These are phyloP conservation scores for Drosophila pseudotalamancana DNA, from an alignment of 2,888 invertebrate genomes.

Conservation along the genomic window DNA sequence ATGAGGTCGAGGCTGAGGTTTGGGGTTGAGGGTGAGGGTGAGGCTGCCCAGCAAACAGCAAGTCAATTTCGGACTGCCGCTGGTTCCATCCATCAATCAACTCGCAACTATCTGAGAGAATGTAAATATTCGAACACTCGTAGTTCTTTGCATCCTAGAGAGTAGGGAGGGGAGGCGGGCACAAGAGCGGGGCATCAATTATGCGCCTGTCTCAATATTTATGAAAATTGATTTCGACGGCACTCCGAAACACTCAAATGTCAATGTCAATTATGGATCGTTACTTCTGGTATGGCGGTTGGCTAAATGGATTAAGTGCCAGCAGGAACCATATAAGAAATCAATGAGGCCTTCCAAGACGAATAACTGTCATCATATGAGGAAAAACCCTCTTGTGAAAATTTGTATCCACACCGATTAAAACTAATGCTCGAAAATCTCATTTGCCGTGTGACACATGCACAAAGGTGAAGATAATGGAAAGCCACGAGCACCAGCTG, in stretches of 20 bases:
- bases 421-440: slow-evolving; percentile 42
- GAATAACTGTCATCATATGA: neutral
- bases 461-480: slow-evolving; percentile 24
- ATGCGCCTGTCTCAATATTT: slow-evolving; percentile 75
- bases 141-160: slow-evolving; percentile 34
- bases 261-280: slow-evolving; percentile 69
- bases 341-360: neutral
- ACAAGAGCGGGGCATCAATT: slow-evolving; percentile 59
- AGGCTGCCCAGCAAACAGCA: slow-evolving; percentile 7
- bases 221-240: slow-evolving; percentile 72
- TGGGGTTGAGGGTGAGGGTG: neutral
- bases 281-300: slow-evolving; percentile 23
- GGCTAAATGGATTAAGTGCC: slow-evolving; percentile 19
- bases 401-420: neutral
- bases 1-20: neutral
- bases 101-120: slow-evolving; percentile 41
- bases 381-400: neutral
- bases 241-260: slow-evolving; percentile 55
- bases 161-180: neutral
- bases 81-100: slow-evolving; percentile 67
- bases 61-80: slow-evolving; percentile 36
- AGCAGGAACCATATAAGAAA: slow-evolving; percentile 16
- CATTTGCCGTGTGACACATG: slow-evolving; percentile 37
- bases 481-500: slow-evolving; percentile 55
- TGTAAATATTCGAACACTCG: too few relatives aligned